These are phyloP conservation scores for Plagiodera versicolora DNA, from an alignment of 2,888 invertebrate species.

Conservation along the genomic window DNA sequence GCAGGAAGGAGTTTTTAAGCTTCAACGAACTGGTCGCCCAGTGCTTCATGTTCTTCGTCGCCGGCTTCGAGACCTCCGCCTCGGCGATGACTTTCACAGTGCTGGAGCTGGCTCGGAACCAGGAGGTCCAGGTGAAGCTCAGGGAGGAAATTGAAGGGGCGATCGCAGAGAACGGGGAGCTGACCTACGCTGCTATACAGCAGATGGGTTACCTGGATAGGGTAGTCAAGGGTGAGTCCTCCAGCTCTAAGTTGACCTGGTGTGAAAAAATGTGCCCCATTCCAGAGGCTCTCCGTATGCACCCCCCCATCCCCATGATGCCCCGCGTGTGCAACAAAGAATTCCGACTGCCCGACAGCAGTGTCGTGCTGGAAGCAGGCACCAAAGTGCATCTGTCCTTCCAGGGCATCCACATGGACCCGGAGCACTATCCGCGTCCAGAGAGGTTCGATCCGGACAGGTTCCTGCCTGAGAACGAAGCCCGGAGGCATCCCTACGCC, in stretches of 20 bases:
- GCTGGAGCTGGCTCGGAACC: constrained; percentile 32
- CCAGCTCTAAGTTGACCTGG: too few relatives aligned
- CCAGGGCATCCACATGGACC: constrained; percentile 29
- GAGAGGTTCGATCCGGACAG: constrained; percentile 64
- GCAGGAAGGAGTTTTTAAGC: neutral
- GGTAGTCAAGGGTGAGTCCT: constrained; percentile 31
- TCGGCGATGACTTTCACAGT: constrained; percentile 36
- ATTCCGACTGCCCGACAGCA: constrained; percentile 28
- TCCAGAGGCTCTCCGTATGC: constrained; percentile 34
- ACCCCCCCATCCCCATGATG: constrained; percentile 27
- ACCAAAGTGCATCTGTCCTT: constrained; percentile 15
- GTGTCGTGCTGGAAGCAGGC: constrained; percentile 29
- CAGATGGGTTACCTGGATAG: constrained; percentile 36
- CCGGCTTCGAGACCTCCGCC: constrained; percentile 38
- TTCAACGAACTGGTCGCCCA: constrained; percentile 21
- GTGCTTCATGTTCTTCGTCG: constrained; percentile 35
- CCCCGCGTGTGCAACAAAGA: constrained; percentile 28
- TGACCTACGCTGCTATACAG: too few relatives aligned
- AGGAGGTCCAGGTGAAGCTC: constrained; percentile 31
- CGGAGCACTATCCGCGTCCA: constrained; percentile 57
- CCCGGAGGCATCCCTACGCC: constrained; percentile 23
- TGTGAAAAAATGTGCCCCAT: too few relatives aligned
- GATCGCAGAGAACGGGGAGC: constrained; percentile 33
- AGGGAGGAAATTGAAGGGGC: constrained; percentile 31
- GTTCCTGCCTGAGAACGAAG: constrained; percentile 59